Evolutionary conservation across 1,140 invertebrate genomes (phyloP).

Genomic region (Ips typographus): DNA sequence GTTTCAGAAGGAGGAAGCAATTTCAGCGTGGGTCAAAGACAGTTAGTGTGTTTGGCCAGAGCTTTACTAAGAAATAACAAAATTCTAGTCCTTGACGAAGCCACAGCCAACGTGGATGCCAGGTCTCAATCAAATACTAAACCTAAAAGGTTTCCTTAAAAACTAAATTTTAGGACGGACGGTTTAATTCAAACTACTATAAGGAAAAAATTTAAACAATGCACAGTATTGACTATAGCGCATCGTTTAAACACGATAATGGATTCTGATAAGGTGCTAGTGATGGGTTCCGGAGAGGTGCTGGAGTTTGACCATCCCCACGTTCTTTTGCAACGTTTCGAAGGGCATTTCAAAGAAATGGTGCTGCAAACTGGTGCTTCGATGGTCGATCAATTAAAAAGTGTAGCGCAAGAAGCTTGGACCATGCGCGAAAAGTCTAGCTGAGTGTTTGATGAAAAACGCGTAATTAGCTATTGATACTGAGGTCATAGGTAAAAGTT

Average conservation of each 20-base stretch:
- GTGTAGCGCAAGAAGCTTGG: conserved; percentile 36
- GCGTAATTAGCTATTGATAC: no score
- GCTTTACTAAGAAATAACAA: conserved; percentile 68
- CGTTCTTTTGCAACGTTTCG: conserved; percentile 45
- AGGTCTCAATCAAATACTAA: conserved; percentile 3
- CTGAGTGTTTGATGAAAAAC: no score
- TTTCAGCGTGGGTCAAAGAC: conserved; percentile 84
- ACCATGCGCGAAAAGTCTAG: neutral
- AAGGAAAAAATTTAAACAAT: conserved; percentile 57
- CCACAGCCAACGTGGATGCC: conserved; percentile 59
- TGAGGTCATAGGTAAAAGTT: no score
- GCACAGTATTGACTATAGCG: conserved; percentile 76
- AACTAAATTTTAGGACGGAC: conserved; percentile 52
- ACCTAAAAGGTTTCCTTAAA: neutral
- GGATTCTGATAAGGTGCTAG: conserved; percentile 53
- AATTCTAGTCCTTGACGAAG: conserved; percentile 64
- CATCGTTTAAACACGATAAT: conserved; percentile 53
- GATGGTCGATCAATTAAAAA: conserved; percentile 38
- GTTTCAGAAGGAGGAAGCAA: conserved; percentile 74
- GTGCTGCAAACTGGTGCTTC: conserved; percentile 61
- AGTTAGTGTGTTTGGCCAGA: conserved; percentile 80
- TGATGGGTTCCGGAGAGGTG: conserved; percentile 48
- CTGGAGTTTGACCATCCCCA: conserved; percentile 51
- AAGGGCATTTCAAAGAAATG: conserved; percentile 69
- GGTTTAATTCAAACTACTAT: conserved; percentile 63